Percentiles rank a stretch among this genome's conserved stretches.
phyloP scores from a whole-genome alignment of 1,140 invertebrate species.

The Phortica variegata region DNA sequence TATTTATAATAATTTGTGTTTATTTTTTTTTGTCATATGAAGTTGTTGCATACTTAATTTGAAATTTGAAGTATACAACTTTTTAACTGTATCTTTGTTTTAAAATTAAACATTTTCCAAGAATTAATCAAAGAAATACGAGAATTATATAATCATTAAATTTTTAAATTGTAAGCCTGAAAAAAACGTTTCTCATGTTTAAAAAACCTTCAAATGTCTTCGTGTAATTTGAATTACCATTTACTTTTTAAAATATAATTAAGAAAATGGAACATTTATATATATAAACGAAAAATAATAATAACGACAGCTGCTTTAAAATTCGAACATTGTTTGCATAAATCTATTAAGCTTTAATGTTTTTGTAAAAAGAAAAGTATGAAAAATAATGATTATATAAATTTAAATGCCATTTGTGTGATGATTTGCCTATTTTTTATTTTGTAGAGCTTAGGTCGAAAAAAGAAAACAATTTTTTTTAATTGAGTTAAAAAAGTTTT shows the following conservation, averaged over 20 bases:
- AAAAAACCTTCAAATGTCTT: neutral
- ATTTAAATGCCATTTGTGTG: conserved; percentile 47
- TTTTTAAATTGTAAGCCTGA: too few relatives aligned
- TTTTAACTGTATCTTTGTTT: too few relatives aligned
- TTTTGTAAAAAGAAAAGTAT: conserved; percentile 35
- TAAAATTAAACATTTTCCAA: too few relatives aligned
- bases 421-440: conserved; percentile 42
- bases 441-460: neutral
- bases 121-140: too few relatives aligned
- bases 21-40: too few relatives aligned
- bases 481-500: conserved; percentile 20
- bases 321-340: too few relatives aligned
- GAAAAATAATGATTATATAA: conserved; percentile 31
- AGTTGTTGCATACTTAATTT: neutral
- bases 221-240: neutral
- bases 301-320: too few relatives aligned
- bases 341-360: conserved; percentile 45
- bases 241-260: neutral
- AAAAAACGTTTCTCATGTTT: too few relatives aligned
- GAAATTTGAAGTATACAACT: neutral
- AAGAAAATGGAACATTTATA: too few relatives aligned
- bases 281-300: too few relatives aligned
- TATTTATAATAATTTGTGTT: too few relatives aligned
- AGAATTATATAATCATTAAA: too few relatives aligned
- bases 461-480: conserved; percentile 17